Evolutionary conservation across 2,797 vertebrate genomes (phyloP), one percentile per base, ranked within the genome.

Genomic region (Limosa lapponica): DNA sequence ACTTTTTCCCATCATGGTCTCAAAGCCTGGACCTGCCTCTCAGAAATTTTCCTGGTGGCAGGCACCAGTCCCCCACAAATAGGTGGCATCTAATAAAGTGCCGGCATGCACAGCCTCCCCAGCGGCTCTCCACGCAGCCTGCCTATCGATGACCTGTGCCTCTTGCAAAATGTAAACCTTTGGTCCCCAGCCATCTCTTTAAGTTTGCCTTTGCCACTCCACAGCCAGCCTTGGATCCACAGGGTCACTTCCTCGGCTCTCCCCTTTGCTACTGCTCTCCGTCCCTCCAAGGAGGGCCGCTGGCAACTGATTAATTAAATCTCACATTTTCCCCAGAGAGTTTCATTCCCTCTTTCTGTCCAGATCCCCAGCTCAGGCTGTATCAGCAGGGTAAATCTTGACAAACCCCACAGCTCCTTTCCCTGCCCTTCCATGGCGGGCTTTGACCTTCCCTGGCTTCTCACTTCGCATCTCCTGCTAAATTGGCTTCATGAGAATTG

Each of bases 81-180:
- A 27, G 28, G 34, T 0, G 1, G 34, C 69, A 55, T 2, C 39
- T 16, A 19, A 44, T 7, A 48, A 61, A 39, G 17, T 6, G 22
- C 6, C 1, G 41, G 23, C 5, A 3, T 1, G n/a, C 10, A 5
- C 4, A 4, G n/a, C n/a, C n/a, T n/a, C n/a, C n/a, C n/a, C n/a
- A n/a, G 41, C 12, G 13, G 74, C 49, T 69, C 37, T 32, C 69
- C 8, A 3, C 0, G 1, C 66, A 7, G 8, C 59, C 24, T 11
- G 18, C 16, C 6, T 3, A 11, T 13, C 1, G 0, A 9, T 58
- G 37, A 18, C 86, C 71, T 4, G 32, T 46, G n/a, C 62, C 82
- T 74, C 51, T 67, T 77, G 83, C 2, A 34, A 88, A 93, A 93
- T 2, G 24, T 48, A 83, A 84, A 89, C 58, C 94, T 92, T 79